A percentile compares a stretch with the other conserved stretches of the same genome.
phyloP scores from a whole-genome alignment of 2,113 vertebrate genomes.

The Mirounga angustirostris region DNA sequence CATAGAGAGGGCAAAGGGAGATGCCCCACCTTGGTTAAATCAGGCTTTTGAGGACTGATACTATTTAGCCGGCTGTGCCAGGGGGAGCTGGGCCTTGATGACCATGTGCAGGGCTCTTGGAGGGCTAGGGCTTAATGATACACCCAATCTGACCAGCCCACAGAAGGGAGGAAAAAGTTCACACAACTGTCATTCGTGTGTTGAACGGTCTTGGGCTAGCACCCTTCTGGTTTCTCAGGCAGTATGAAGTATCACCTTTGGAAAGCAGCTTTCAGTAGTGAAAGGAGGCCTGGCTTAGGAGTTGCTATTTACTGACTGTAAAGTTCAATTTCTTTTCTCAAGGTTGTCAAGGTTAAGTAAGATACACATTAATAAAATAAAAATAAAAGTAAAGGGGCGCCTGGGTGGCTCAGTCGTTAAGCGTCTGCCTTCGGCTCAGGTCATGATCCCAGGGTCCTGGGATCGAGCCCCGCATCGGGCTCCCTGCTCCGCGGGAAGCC shows the following conservation, averaged over 20 bases:
- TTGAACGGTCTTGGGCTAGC: background rate
- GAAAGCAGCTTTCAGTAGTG: constrained; percentile 9
- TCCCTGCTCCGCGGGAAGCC: no score
- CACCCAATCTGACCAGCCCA: background rate
- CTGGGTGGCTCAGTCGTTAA: no score
- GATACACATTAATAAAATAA: background rate
- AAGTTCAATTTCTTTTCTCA: background rate
- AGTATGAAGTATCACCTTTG: background rate
- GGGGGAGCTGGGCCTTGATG: background rate
- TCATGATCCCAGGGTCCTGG: no score
- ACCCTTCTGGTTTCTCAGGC: background rate
- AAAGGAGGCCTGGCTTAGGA: background rate
- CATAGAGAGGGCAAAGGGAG: background rate
- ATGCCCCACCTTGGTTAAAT: background rate
- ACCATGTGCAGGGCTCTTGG: background rate
- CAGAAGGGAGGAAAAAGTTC: background rate
- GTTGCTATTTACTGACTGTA: background rate
- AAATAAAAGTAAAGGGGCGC: background rate
- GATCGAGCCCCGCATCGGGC: no score
- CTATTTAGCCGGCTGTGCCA: background rate
- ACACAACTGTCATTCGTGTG: background rate
- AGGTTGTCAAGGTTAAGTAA: background rate
- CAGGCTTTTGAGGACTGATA: background rate
- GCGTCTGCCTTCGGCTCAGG: no score
- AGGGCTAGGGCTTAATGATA: background rate